phyloP scores from a whole-genome alignment of 2,888 invertebrate genomes.

The Steromphala cineraria region DNA sequence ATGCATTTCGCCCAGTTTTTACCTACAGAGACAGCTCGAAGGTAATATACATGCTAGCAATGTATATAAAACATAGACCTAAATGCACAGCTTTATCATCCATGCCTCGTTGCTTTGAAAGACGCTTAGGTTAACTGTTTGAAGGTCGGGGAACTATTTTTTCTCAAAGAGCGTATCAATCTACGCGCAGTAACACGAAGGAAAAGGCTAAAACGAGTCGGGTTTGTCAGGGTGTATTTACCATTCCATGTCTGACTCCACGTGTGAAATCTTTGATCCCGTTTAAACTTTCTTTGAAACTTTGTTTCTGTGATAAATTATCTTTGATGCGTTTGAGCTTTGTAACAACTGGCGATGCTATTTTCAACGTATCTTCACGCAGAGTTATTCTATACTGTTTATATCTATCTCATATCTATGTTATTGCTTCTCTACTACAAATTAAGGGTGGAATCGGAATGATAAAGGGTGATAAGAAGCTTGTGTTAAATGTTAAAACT shows the following conservation, averaged over 20 bases:
- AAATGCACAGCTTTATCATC: background rate
- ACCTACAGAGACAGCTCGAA: too few species aligned
- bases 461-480: too few species aligned
- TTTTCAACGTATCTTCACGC: too few species aligned
- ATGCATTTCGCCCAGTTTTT: too few species aligned
- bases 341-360: background rate
- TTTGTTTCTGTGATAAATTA: background rate
- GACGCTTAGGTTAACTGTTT: background rate
- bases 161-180: constrained; percentile 12
- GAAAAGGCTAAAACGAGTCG: background rate
- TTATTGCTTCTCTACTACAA: too few species aligned
- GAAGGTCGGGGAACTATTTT: constrained; percentile 1
- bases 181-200: background rate
- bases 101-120: background rate
- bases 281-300: background rate
- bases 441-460: too few species aligned
- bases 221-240: background rate
- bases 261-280: constrained; percentile 17
- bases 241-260: background rate
- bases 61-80: background rate
- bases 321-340: background rate
- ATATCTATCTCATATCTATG: too few species aligned
- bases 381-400: too few species aligned
- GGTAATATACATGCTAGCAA: too few species aligned
- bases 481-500: too few species aligned